A percentile compares a stretch with the other conserved stretches of the same genome.
These are phyloP conservation scores for Rhagium mordax DNA, from an alignment of 2,888 invertebrate species.

Conservation along the genomic window DNA sequence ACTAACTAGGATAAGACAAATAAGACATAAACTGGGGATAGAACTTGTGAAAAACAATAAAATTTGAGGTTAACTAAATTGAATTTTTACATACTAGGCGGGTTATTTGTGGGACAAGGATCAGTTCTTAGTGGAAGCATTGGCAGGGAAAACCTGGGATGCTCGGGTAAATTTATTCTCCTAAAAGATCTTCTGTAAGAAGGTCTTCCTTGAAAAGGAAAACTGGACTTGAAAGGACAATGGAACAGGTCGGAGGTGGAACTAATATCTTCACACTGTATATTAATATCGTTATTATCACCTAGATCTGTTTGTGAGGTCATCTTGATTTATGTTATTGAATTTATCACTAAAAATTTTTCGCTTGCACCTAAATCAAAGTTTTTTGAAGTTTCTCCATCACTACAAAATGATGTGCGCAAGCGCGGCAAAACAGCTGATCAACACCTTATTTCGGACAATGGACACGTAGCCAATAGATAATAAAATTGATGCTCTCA, in stretches of 20 bases:
- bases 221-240: conserved; percentile 54
- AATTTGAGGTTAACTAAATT: conserved; percentile 4
- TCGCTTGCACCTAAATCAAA: conserved; percentile 2
- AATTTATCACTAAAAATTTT: neutral
- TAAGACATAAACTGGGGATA: too few species aligned
- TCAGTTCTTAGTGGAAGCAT: conserved; percentile 20
- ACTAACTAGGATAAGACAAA: too few species aligned
- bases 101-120: neutral
- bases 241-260: conserved; percentile 62
- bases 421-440: neutral
- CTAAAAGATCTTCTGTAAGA: conserved; percentile 54
- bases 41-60: too few species aligned
- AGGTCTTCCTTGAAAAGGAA: conserved; percentile 55
- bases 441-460: neutral
- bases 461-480: neutral
- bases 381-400: neutral
- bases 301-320: conserved; percentile 46
- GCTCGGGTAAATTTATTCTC: conserved; percentile 28
- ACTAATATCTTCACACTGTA: conserved; percentile 65
- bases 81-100: conserved; percentile 12
- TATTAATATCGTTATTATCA: conserved; percentile 39
- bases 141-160: conserved; percentile 33
- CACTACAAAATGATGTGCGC: neutral
- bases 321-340: conserved; percentile 36
- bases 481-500: too few species aligned